Evolutionary conservation across 1,140 invertebrate species (phyloP).

Genomic region (Radopholus similis): DNA sequence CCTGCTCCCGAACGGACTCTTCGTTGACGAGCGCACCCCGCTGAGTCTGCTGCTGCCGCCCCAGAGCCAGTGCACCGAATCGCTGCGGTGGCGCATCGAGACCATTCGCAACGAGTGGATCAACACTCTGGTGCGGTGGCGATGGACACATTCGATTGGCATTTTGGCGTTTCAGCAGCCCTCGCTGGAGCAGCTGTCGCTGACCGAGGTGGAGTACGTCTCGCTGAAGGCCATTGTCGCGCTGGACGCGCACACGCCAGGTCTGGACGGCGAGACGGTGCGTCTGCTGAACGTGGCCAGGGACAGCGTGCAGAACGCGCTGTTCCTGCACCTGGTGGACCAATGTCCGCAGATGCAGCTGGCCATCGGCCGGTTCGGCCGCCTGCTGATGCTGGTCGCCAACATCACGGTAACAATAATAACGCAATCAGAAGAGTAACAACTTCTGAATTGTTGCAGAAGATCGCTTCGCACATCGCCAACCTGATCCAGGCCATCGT

Average conservation of each 20-base stretch:
- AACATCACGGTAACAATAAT: conserved; percentile 45
- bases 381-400: conserved; percentile 46
- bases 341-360: conserved; percentile 19
- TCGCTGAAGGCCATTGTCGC: conserved; percentile 56
- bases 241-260: conserved; percentile 45
- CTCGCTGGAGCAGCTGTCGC: conserved; percentile 18
- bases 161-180: conserved; percentile 15
- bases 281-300: conserved; percentile 39
- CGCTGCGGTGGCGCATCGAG: conserved; percentile 7
- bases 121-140: conserved; percentile 6
- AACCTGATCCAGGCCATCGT: conserved; percentile 8
- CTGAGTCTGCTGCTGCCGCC: conserved; percentile 1
- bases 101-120: conserved; percentile 4
- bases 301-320: conserved; percentile 53
- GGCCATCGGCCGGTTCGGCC: conserved; percentile 48
- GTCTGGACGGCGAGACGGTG: conserved; percentile 27
- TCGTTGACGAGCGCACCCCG: conserved; percentile 23
- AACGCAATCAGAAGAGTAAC: not conserved
- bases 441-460: not conserved
- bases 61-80: not conserved
- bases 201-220: conserved; percentile 48
- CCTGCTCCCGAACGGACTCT: conserved; percentile 40
- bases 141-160: not conserved
- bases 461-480: conserved; percentile 10
- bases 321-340: conserved; percentile 43